Percentiles rank a stretch among this genome's conserved stretches.
These are phyloP conservation scores for Tenebrio molitor DNA, from an alignment of 1,140 invertebrate genomes.

Conservation along the genomic window DNA sequence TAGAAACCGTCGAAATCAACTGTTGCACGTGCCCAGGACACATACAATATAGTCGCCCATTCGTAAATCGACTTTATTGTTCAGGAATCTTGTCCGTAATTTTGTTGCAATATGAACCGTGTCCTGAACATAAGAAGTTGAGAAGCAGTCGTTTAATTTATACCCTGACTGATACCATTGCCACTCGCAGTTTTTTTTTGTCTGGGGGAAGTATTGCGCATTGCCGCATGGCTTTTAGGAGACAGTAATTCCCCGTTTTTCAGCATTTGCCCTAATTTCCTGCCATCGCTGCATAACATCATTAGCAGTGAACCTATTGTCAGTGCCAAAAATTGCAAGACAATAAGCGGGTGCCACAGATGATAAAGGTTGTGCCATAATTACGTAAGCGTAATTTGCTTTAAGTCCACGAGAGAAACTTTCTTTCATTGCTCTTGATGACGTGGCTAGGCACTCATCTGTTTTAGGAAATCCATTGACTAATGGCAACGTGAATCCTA, in stretches of 20 bases:
- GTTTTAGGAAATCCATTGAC: neutral
- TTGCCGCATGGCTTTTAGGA: constrained; percentile 32
- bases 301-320: constrained; percentile 42
- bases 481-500: constrained; percentile 33
- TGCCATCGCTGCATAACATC: constrained; percentile 42
- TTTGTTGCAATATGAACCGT: constrained; percentile 43
- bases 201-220: neutral
- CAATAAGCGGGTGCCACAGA: too few species aligned
- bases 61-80: constrained; percentile 3
- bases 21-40: constrained; percentile 10
- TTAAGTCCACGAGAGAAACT: too few species aligned
- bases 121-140: constrained; percentile 37
- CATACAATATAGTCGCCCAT: constrained; percentile 24
- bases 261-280: neutral
- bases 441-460: constrained; percentile 10
- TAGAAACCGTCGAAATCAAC: neutral
- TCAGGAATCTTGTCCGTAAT: constrained; percentile 42
- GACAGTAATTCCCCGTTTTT: constrained; percentile 28
- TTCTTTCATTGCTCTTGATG: too few species aligned
- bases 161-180: constrained; percentile 21
- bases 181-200: neutral
- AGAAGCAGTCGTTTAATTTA: neutral
- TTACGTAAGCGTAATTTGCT: too few species aligned
- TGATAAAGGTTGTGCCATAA: too few species aligned
- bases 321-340: too few species aligned